Conservation (phyloP, 2,888 invertebrate species). For the Hymenopus coronatus region DNA sequence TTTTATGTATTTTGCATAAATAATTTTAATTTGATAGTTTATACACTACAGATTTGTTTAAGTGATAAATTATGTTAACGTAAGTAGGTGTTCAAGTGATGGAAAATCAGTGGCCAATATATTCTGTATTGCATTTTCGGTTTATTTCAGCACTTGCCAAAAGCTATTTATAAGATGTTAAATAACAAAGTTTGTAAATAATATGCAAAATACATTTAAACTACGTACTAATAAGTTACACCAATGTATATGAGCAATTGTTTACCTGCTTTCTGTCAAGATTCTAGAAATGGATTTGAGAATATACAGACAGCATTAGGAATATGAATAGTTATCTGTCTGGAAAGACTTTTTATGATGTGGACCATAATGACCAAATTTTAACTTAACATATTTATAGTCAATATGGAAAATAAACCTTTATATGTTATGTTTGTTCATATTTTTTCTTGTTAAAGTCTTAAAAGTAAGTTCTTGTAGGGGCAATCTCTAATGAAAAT, state of each 20-base stretch:
- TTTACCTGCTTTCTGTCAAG: not conserved
- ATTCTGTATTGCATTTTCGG: too few relatives aligned
- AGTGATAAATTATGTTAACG: not conserved
- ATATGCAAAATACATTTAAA: slow-evolving; percentile 11
- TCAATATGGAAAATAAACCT: slow-evolving; percentile 14
- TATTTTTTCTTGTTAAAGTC: not conserved
- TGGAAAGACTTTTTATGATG: slow-evolving; percentile 3
- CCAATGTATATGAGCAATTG: slow-evolving; percentile 6
- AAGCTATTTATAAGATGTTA: not conserved
- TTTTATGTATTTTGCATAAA: not conserved
- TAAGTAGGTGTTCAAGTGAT: too few relatives aligned
- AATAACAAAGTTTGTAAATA: not conserved
- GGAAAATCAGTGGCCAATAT: not conserved
- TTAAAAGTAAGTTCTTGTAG: slow-evolving; percentile 15
- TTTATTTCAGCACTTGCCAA: not conserved
- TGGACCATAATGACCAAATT: not conserved
- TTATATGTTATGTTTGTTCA: not conserved
- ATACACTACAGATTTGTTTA: not conserved
- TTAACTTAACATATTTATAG: not conserved
- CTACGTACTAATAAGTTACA: not conserved
- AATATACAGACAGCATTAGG: not conserved
- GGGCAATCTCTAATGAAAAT: slow-evolving; percentile 17
- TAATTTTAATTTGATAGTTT: not conserved
- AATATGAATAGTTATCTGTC: slow-evolving; percentile 2
- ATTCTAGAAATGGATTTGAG: slow-evolving; percentile 13